Evolutionary conservation across 2,888 invertebrate species (phyloP).

Genomic region (Chironomus tentans): DNA sequence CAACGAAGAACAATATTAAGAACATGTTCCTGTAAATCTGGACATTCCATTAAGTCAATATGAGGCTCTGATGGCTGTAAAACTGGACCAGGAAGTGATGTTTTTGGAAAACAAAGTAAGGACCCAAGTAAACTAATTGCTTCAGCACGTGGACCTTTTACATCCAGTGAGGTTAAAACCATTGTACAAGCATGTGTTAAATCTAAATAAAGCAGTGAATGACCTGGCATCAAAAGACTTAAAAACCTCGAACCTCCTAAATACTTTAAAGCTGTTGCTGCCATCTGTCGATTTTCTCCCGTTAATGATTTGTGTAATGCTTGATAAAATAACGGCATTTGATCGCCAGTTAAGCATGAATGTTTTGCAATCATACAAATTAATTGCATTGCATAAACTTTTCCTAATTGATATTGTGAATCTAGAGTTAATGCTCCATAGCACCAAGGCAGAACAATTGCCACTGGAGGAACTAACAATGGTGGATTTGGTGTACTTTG

Average conservation of each 20-base stretch:
- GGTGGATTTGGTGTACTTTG: conserved; percentile 66
- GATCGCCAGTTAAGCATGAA: conserved; percentile 47
- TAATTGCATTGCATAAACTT: conserved; percentile 75
- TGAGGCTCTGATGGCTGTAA: conserved; percentile 49
- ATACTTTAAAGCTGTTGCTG: conserved; percentile 67
- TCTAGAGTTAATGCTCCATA: conserved; percentile 79
- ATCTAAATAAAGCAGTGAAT: conserved; percentile 76
- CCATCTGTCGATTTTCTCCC: conserved; percentile 62
- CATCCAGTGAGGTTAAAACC: conserved; percentile 72
- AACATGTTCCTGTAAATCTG: conserved; percentile 59
- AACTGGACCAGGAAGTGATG: conserved; percentile 47
- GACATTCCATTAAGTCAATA: conserved; percentile 40
- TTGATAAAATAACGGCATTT: conserved; percentile 77
- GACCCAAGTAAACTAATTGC: conserved; percentile 85
- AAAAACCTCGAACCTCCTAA: conserved; percentile 80
- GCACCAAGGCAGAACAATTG: conserved; percentile 88
- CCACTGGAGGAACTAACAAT: conserved; percentile 71
- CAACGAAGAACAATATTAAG: conserved; percentile 77
- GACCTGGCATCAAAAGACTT: conserved; percentile 79
- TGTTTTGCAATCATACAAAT: conserved; percentile 76
- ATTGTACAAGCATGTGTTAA: conserved; percentile 84
- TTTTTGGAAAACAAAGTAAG: conserved; percentile 69
- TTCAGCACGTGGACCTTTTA: conserved; percentile 76
- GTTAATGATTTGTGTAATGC: conserved; percentile 67
- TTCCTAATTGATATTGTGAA: conserved; percentile 64